Evolutionary conservation across 2,113 vertebrate genomes (phyloP).

Genomic region (Ovis aries): ARS-UI_Ramb_v3.0 NC_056071.1:54329501-54330000

Average conservation of each 20-base stretch:
- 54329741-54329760: background rate
- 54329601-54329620: background rate
- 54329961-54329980: background rate
- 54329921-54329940: background rate
- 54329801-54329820: background rate
- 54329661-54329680: background rate
- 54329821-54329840: background rate
- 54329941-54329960: background rate
- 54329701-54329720: background rate
- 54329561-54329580: background rate
- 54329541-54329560: background rate
- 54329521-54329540: slow-evolving; percentile 6
- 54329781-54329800: background rate
- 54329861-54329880: background rate
- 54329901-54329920: background rate
- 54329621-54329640: background rate
- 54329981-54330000: background rate
- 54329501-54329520: background rate
- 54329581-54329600: background rate
- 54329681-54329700: background rate
- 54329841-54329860: background rate
- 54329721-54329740: background rate
- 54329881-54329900: background rate
- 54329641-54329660: background rate
- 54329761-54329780: background rate